A percentile compares a stretch with the other conserved stretches of the same genome.
Conservation (phyloP, 2,113 vertebrate species). For the Crypturellus undulatus region DNA sequence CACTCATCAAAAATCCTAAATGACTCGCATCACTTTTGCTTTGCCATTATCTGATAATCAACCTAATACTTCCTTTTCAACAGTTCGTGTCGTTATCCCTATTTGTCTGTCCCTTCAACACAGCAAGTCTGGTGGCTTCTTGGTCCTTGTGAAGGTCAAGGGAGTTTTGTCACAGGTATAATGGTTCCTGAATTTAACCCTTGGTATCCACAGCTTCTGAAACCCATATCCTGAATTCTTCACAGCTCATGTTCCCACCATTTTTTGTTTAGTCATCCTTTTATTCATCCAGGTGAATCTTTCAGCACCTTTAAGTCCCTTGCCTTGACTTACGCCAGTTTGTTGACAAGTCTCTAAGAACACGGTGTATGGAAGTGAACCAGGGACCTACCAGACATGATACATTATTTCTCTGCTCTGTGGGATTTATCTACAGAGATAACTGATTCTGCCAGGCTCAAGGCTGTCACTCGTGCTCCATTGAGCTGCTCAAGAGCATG, state of each 20-base stretch:
- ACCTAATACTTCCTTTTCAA: background rate
- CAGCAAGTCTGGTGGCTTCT: background rate
- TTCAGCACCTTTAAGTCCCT: background rate
- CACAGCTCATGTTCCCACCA: background rate
- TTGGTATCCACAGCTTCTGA: background rate
- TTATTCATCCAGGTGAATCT: background rate
- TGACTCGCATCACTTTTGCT: background rate
- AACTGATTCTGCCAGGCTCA: background rate
- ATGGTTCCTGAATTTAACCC: background rate
- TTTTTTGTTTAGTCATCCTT: background rate
- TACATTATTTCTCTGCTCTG: background rate
- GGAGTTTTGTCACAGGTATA: background rate
- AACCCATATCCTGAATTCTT: background rate
- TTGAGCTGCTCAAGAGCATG: background rate
- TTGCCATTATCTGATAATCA: constrained; percentile 2
- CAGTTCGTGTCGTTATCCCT: background rate
- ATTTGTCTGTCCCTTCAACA: background rate
- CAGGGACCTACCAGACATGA: background rate
- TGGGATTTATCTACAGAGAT: background rate
- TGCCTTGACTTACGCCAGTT: fast-evolving
- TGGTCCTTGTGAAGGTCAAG: background rate
- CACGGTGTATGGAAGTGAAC: background rate
- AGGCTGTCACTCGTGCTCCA: background rate
- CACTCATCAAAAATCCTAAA: background rate
- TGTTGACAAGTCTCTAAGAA: background rate